phyloP scores from a whole-genome alignment of 2,797 vertebrate genomes.

The Muscicapa comitata region DNA sequence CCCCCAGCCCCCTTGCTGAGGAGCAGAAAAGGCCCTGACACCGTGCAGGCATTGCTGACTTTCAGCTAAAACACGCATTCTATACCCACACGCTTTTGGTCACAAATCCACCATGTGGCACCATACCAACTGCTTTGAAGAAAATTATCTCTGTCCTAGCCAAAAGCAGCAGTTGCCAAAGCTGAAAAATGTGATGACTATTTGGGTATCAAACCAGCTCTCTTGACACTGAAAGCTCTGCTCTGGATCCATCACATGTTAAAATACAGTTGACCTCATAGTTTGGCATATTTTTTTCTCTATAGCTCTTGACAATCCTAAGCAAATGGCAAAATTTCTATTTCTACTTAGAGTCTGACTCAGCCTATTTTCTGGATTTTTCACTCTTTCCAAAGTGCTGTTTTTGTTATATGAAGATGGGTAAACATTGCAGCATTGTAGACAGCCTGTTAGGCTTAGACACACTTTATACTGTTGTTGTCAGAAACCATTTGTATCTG shows the following conservation, averaged over 20 bases:
- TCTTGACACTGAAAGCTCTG: neutral
- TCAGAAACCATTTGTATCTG: neutral
- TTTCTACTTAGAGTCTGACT: neutral
- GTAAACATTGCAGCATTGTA: neutral
- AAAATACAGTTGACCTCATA: neutral
- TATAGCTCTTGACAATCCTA: neutral
- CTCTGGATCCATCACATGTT: neutral
- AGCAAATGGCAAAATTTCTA: neutral
- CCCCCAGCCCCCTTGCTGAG: neutral
- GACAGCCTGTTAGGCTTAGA: neutral
- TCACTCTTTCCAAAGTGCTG: neutral
- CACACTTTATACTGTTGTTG: neutral
- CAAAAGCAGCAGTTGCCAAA: neutral
- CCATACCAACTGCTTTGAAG: neutral
- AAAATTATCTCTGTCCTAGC: neutral
- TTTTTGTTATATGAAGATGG: neutral
- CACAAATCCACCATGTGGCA: neutral
- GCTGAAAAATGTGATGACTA: neutral
- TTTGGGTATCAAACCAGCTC: neutral
- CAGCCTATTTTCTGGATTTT: neutral
- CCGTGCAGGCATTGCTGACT: neutral
- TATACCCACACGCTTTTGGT: neutral
- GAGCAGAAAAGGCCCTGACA: neutral
- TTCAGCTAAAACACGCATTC: fast-evolving
- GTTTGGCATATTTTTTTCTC: neutral